These are phyloP conservation scores for Ephialtes manifestator DNA, from an alignment of 2,888 invertebrate genomes.

Conservation along the genomic window DNA sequence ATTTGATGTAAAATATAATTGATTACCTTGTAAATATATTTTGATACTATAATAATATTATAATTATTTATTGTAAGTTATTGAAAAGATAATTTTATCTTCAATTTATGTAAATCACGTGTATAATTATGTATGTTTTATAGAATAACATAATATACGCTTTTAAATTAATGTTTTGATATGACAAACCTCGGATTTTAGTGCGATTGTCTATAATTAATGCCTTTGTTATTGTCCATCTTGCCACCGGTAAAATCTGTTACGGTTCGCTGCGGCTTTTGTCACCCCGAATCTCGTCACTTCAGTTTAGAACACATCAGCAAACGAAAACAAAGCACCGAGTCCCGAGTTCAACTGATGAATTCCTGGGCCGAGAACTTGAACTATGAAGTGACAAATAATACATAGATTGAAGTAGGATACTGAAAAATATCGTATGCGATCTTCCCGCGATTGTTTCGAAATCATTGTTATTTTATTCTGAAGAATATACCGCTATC, in stretches of 20 bases:
- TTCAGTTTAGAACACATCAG: background rate
- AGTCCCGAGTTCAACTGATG: slow-evolving; percentile 6
- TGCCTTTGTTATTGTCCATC: background rate
- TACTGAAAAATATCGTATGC: background rate
- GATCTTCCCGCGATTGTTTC: background rate
- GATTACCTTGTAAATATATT: background rate
- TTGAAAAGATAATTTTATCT: background rate
- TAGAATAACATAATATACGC: background rate
- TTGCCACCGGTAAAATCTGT: background rate
- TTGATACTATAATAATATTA: no score
- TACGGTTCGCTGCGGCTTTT: background rate
- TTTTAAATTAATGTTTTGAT: background rate
- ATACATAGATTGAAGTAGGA: background rate
- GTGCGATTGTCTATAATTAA: background rate
- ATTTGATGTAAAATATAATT: background rate
- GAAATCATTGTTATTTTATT: background rate
- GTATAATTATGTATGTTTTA: background rate
- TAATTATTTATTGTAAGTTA: no score
- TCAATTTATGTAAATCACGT: background rate
- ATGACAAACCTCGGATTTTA: background rate
- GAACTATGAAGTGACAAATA: background rate
- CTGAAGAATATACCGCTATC: background rate
- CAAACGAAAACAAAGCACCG: slow-evolving; percentile 11
- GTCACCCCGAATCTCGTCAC: background rate
- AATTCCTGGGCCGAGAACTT: background rate